phyloP scores from a whole-genome alignment of 2,797 vertebrate genomes.

The Okamejei kenojei region DNA sequence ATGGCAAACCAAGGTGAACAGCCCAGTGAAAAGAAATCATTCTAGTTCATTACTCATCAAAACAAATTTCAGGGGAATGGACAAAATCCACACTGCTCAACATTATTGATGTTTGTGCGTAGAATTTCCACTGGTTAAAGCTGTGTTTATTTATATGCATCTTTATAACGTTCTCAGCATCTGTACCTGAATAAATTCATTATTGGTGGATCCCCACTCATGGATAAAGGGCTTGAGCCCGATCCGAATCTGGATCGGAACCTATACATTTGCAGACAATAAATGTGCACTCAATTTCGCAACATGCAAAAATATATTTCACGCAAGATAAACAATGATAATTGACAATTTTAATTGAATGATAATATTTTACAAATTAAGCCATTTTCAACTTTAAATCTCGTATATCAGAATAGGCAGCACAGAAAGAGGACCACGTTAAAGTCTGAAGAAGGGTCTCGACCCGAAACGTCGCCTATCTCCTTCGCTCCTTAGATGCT shows the following conservation, averaged over 20 bases:
- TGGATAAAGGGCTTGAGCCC: neutral
- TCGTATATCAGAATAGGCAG: too few relatives aligned
- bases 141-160: neutral
- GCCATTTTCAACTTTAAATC: neutral
- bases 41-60: neutral
- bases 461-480: too few relatives aligned
- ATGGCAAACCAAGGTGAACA: neutral
- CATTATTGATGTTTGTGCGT: neutral
- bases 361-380: neutral
- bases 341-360: neutral
- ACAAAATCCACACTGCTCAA: neutral
- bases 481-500: too few relatives aligned
- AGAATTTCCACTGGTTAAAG: neutral
- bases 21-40: neutral
- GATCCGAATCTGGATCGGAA: neutral
- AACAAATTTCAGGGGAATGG: neutral
- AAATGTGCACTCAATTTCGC: constrained; percentile 16
- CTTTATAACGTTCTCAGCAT: neutral
- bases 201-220: neutral
- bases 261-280: neutral
- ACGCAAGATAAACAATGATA: neutral
- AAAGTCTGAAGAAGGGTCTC: too few relatives aligned
- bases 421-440: neutral
- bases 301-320: neutral
- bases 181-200: neutral